These are phyloP conservation scores for Eolophus roseicapilla DNA, from an alignment of 2,113 vertebrate genomes.

Conservation along the genomic window DNA sequence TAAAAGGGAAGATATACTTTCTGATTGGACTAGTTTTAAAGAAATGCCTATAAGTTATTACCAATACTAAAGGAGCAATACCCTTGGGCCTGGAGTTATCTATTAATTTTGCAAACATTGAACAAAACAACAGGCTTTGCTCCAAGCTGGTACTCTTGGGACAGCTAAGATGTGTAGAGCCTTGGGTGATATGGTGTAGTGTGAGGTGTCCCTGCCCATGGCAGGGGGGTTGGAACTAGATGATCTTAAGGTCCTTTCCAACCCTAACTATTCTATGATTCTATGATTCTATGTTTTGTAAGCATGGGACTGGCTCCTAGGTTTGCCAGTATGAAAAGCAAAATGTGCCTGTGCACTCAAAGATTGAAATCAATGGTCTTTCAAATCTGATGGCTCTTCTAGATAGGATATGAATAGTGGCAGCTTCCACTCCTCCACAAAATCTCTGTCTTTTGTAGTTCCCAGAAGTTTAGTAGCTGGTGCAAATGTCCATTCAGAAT, in stretches of 20 bases:
- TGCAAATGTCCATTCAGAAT: not conserved
- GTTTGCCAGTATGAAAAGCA: not conserved
- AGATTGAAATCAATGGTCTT: rapidly evolving
- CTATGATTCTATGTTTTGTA: too few relatives aligned
- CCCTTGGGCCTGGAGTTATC: rapidly evolving
- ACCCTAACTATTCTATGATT: too few relatives aligned
- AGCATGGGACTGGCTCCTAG: not conserved
- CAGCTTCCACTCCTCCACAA: not conserved
- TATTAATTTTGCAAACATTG: not conserved
- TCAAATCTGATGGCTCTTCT: not conserved
- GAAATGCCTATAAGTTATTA: not conserved
- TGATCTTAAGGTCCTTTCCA: too few relatives aligned
- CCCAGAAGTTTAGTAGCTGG: not conserved
- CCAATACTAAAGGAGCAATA: not conserved
- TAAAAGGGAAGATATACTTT: not conserved
- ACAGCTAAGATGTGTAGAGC: not conserved
- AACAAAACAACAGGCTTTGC: not conserved
- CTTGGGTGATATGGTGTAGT: too few relatives aligned
- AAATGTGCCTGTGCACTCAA: not conserved
- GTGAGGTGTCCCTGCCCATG: too few relatives aligned
- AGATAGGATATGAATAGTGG: not conserved
- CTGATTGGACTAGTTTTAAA: not conserved
- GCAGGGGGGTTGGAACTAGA: too few relatives aligned
- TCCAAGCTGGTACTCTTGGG: not conserved
- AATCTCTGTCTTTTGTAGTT: not conserved